These are phyloP conservation scores for Eufriesea mexicana DNA, from an alignment of 1,140 invertebrate genomes.

Conservation along the genomic window DNA sequence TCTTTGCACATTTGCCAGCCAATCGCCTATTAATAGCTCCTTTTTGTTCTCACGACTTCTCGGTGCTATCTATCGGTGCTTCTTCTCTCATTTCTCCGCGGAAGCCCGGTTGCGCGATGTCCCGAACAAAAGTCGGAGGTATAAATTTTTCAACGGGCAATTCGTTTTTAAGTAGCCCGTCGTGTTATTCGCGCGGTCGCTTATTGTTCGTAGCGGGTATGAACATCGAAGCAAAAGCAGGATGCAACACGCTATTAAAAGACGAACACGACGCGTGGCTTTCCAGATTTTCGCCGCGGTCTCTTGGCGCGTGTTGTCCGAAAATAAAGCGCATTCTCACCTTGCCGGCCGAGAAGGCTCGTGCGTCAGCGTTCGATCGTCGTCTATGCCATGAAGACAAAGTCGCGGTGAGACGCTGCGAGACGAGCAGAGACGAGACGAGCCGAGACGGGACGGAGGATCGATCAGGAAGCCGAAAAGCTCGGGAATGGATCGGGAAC, in stretches of 20 bases:
- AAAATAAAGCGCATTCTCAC: constrained; percentile 74
- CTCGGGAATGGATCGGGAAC: background rate
- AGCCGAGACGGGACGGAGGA: background rate
- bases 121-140: background rate
- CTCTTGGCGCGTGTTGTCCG: constrained; percentile 69
- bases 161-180: no score
- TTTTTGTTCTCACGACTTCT: background rate
- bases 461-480: constrained; percentile 8
- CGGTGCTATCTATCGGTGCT: background rate
- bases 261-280: constrained; percentile 68
- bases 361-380: constrained; percentile 14
- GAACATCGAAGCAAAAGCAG: constrained; percentile 58
- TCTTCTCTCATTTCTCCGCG: background rate
- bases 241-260: constrained; percentile 74
- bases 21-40: constrained; percentile 5
- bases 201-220: constrained; percentile 43
- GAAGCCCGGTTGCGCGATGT: background rate
- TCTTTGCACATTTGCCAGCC: constrained; percentile 6
- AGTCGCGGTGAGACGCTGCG: background rate
- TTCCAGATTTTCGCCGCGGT: constrained; percentile 70
- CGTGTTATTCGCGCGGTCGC: background rate
- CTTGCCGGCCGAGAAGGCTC: constrained; percentile 4
- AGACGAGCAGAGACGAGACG: background rate
- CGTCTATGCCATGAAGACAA: background rate
- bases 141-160: background rate